Conservation (phyloP, 2,888 invertebrate genomes). For the Acanthosepion lycidas region DNA sequence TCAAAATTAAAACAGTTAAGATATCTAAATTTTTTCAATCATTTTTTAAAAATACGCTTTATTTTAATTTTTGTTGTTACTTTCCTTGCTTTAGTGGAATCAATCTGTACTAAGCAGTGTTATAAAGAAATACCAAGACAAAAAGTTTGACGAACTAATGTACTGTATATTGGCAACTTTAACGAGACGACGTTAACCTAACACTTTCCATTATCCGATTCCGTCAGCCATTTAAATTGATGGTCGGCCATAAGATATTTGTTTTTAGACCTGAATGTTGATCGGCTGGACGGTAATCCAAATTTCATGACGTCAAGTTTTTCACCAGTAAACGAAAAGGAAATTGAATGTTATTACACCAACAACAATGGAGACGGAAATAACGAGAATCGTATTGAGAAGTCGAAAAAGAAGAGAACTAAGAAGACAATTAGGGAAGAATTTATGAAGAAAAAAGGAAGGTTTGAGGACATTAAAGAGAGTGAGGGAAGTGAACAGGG, state of each 20-base stretch:
- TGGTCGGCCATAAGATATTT: neutral
- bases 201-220: neutral
- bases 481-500: neutral
- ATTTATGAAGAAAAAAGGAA: neutral
- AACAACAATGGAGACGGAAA: neutral
- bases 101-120: neutral
- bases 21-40: neutral
- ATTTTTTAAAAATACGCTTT: neutral
- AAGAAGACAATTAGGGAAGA: neutral
- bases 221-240: neutral
- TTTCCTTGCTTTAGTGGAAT: neutral
- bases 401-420: neutral
- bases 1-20: no score
- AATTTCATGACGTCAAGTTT: conserved; percentile 6
- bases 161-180: neutral
- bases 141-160: neutral
- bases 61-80: no score
- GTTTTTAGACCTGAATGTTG: neutral
- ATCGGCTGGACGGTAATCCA: neutral
- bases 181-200: neutral
- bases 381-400: neutral
- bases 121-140: neutral
- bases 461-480: rapidly evolving
- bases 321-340: neutral
- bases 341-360: neutral